phyloP scores from a whole-genome alignment of 2,888 invertebrate species.

The Nysson spinosus region DNA sequence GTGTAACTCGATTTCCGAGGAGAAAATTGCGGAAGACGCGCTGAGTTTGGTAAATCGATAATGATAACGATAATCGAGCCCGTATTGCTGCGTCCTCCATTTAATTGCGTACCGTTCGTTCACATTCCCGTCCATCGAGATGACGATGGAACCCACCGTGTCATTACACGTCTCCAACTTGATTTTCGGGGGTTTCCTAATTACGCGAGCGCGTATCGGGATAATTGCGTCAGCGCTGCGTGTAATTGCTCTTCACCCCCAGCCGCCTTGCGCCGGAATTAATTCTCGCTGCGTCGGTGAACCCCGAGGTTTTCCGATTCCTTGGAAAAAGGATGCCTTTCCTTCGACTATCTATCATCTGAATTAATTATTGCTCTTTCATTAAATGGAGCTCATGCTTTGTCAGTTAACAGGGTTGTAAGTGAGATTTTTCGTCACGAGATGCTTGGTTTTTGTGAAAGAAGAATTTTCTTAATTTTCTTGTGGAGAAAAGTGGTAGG shows the following conservation, averaged over 20 bases:
- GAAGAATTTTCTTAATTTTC: no score
- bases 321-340: no score
- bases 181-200: constrained; percentile 39
- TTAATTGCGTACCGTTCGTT: constrained; percentile 29
- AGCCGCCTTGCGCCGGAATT: constrained; percentile 9
- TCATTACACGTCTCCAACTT: background rate
- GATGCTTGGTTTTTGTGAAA: no score
- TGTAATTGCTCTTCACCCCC: constrained; percentile 13
- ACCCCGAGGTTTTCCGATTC: no score
- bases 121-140: background rate
- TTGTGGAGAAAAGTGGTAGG: no score
- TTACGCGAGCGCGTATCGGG: constrained; percentile 15
- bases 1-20: constrained; percentile 15
- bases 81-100: constrained; percentile 40
- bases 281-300: constrained; percentile 31
- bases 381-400: no score
- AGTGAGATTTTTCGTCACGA: no score
- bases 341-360: no score
- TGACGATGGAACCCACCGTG: background rate
- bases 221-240: constrained; percentile 25
- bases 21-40: constrained; percentile 20
- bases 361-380: no score
- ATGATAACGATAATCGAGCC: constrained; percentile 43
- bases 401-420: no score
- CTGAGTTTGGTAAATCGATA: constrained; percentile 33